Conservation (phyloP, 2,113 vertebrate species). For the Entomyzon cyanotis region DNA sequence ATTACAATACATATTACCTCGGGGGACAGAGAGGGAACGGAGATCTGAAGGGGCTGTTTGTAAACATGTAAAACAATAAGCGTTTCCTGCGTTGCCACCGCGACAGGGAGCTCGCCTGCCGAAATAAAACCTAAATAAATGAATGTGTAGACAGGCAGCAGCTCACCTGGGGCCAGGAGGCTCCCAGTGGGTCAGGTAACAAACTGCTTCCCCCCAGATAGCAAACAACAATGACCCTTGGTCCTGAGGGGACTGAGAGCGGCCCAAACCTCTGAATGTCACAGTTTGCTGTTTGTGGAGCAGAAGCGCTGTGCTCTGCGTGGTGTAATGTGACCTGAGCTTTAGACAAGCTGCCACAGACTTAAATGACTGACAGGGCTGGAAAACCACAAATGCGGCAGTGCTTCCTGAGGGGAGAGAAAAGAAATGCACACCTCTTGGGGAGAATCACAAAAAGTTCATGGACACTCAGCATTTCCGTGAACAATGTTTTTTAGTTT, state of each 20-base stretch:
- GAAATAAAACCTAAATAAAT: not conserved
- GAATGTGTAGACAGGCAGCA: not conserved
- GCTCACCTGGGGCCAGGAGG: not conserved
- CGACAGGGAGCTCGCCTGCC: not conserved
- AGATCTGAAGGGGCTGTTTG: slow-evolving; percentile 71
- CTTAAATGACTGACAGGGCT: not conserved
- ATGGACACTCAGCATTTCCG: not conserved
- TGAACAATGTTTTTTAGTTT: rapidly evolving
- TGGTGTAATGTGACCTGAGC: not conserved
- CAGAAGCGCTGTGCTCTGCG: not conserved
- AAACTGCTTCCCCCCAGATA: not conserved
- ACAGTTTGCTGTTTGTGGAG: not conserved
- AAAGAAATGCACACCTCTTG: rapidly evolving
- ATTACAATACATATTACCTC: slow-evolving; percentile 64
- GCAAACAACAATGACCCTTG: not conserved
- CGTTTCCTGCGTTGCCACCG: not conserved
- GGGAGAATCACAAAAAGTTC: rapidly evolving
- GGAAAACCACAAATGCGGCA: not conserved
- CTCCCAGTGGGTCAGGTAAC: not conserved
- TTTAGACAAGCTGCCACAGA: not conserved
- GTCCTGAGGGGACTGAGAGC: not conserved
- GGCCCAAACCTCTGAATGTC: not conserved
- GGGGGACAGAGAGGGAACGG: slow-evolving; percentile 60
- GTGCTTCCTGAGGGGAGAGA: not conserved
- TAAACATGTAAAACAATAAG: slow-evolving; percentile 69